phyloP scores from a whole-genome alignment of 2,797 vertebrate species.

The Champsocephalus gunnari region DNA sequence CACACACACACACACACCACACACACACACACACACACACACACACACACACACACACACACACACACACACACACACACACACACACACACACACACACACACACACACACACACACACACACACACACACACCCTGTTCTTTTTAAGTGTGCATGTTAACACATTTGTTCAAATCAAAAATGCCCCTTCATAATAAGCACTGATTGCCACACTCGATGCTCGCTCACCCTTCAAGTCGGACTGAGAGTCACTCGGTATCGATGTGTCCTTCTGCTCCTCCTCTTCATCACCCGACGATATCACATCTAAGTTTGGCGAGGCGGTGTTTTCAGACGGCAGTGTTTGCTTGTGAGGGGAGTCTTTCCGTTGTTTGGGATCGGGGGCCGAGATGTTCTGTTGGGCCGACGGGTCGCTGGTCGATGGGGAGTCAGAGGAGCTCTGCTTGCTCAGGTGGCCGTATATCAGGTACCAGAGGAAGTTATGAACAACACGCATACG shows the following conservation, averaged over 20 bases:
- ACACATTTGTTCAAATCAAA: background rate
- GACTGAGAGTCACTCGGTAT: background rate
- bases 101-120: too few relatives aligned
- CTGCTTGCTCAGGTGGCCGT: slow-evolving; percentile 86
- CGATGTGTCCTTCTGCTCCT: slow-evolving; percentile 19
- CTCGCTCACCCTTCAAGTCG: slow-evolving; percentile 63
- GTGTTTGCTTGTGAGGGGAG: slow-evolving; percentile 23
- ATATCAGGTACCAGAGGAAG: slow-evolving; percentile 94
- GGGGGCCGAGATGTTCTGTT: background rate
- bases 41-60: too few relatives aligned
- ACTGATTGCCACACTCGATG: background rate
- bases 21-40: too few relatives aligned
- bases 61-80: too few relatives aligned
- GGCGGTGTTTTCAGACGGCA: background rate
- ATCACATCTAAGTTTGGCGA: slow-evolving; percentile 8
- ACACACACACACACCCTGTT: too few relatives aligned
- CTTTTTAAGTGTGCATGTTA: too few relatives aligned
- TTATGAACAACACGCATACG: slow-evolving; percentile 89
- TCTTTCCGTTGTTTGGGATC: slow-evolving; percentile 11
- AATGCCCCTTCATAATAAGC: background rate
- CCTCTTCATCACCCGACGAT: slow-evolving; percentile 51
- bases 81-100: too few relatives aligned
- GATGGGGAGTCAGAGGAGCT: slow-evolving; percentile 1
- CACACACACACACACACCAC: too few relatives aligned
- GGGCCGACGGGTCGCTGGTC: background rate